These are phyloP conservation scores for Pseudocheirus occidentalis DNA, from an alignment of 2,797 vertebrate species.

Conservation along the genomic window DNA sequence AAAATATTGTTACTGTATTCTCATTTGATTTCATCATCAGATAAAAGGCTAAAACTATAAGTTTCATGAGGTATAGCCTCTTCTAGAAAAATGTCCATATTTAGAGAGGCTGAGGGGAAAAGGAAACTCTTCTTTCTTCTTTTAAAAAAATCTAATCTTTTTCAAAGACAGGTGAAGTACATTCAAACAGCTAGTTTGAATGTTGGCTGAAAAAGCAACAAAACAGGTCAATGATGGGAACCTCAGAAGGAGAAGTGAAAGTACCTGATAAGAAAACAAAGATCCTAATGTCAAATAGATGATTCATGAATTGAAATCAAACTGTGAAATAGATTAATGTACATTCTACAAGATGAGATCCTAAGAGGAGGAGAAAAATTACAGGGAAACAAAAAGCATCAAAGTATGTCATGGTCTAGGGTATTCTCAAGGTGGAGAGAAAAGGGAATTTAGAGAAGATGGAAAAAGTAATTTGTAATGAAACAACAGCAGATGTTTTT, in stretches of 20 bases:
- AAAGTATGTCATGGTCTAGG: background rate
- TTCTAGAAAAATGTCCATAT: conserved; percentile 23
- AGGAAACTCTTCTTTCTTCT: background rate
- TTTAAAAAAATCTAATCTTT: conserved; percentile 7
- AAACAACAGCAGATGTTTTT: conserved; percentile 27
- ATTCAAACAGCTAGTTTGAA: background rate
- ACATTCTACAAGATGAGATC: conserved; percentile 6
- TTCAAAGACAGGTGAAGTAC: background rate
- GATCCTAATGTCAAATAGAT: background rate
- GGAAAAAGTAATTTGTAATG: conserved; percentile 12
- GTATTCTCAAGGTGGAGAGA: background rate
- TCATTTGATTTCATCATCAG: conserved; percentile 4
- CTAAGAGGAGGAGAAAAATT: background rate
- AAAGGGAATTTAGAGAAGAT: conserved; percentile 25
- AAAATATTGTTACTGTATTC: background rate
- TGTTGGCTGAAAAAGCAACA: conserved; percentile 12
- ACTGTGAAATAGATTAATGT: conserved; percentile 12
- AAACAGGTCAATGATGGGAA: background rate
- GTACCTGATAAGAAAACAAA: conserved; percentile 23
- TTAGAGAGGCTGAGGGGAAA: conserved; percentile 14
- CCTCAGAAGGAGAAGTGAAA: conserved; percentile 15
- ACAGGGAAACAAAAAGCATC: background rate
- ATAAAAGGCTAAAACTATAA: background rate
- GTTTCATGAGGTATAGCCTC: conserved; percentile 1
- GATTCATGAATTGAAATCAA: background rate